Percentiles rank a stretch among this genome's conserved stretches.
phyloP scores from a whole-genome alignment of 2,797 vertebrate genomes.

The Apogon hyalosoma region DNA sequence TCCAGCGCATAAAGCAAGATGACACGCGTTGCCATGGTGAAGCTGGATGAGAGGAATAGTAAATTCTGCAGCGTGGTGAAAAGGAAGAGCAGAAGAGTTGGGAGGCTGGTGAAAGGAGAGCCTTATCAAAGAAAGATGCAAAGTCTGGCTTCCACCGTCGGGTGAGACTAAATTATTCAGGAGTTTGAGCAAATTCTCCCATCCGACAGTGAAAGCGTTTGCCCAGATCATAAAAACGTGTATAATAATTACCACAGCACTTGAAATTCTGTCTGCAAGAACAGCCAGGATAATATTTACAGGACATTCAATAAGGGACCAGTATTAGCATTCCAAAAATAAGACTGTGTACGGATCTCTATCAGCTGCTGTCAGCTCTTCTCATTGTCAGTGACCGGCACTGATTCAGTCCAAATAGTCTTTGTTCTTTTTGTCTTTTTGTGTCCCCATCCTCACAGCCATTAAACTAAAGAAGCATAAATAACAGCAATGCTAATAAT shows the following conservation, averaged over 20 bases:
- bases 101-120: conserved; percentile 38
- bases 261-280: conserved; percentile 12
- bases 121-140: conserved; percentile 54
- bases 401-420: conserved; percentile 37
- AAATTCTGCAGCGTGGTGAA: conserved; percentile 50
- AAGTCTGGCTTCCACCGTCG: conserved; percentile 46
- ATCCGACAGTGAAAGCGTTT: conserved; percentile 35
- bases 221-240: conserved; percentile 39
- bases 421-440: conserved; percentile 31
- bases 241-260: conserved; percentile 16
- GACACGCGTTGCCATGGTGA: conserved; percentile 79
- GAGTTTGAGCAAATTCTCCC: conserved; percentile 44
- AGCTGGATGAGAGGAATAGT: conserved; percentile 63
- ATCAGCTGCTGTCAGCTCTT: conserved; percentile 59
- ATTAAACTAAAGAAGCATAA: conserved; percentile 48
- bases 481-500: conserved; percentile 57
- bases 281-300: conserved; percentile 17
- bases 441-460: conserved; percentile 40
- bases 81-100: conserved; percentile 26
- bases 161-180: conserved; percentile 68
- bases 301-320: conserved; percentile 39
- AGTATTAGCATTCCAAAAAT: conserved; percentile 59
- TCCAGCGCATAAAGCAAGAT: conserved; percentile 66
- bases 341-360: conserved; percentile 50
- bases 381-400: conserved; percentile 52